Base-by-base conservation (phyloP, 2,113 vertebrate species). In the Limanda limanda region DNA sequence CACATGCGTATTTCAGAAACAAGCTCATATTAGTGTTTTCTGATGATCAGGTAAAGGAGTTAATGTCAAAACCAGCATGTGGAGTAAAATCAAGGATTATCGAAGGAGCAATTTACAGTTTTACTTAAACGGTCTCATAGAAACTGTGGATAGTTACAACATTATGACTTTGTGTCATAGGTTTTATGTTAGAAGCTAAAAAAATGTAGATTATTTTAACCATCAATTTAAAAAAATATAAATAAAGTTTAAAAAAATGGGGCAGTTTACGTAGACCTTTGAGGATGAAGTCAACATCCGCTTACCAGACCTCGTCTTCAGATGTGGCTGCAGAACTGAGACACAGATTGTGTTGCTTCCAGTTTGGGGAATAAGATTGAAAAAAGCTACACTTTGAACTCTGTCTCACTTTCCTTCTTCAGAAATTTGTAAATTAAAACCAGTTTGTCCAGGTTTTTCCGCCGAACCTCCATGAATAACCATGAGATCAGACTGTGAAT, bases 401-500 rank as follows among this genome's bases (percentile, higher is more conserved):
- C 20, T 8, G 14, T 11, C 45, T 48, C 17, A 17, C 13, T 48
- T 48, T 48, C 45, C 15, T 48, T 5, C 14, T 17, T 48, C 45
- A 48, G 45, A 48, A 48, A 48, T 48, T 20, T 21, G 51, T 9
- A 20, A n/a, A 54, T 20, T 14, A 21, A 54, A 8, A 54, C 20
- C 20, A n/a, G 51, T n/a, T 2, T 17, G 18, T 54, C 35, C 27
- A 66, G 56, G 14, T 24, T 82, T 77, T 25, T 64, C 12, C 54
- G 24, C 61, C n/a, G 51, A 25, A 59, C 61, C 24, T 37, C 40
- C n/a, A 11, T 24, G 35, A 88, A 78, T 78, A 72, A 75, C 63
- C 80, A 73, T 64, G 55, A 83, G 83, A 86, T 83, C 21, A 69
- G 48, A 59, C 15, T 87, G 51, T 54, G 81, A 71, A 81, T 85